These are phyloP conservation scores for Oryzaephilus surinamensis DNA, from an alignment of 1,140 invertebrate genomes.

Conservation along the genomic window DNA sequence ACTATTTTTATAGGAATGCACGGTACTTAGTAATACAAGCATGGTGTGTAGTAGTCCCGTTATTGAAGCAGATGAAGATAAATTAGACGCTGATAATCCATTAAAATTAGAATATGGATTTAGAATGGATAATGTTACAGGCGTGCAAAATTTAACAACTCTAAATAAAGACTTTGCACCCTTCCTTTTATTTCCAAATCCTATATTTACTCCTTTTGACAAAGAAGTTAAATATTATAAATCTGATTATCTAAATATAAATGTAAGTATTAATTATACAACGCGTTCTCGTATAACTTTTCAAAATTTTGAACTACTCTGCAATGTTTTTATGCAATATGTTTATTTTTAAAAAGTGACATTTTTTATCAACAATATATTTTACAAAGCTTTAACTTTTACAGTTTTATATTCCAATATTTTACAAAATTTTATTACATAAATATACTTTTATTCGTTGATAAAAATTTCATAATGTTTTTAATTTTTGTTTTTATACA, in stretches of 20 bases:
- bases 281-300: too few species aligned
- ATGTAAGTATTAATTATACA: slow-evolving; percentile 55
- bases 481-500: too few species aligned
- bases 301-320: too few species aligned
- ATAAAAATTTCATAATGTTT: too few species aligned
- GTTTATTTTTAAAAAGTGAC: too few species aligned
- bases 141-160: slow-evolving; percentile 75
- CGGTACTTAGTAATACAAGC: slow-evolving; percentile 60
- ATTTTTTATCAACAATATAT: too few species aligned
- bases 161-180: slow-evolving; percentile 44
- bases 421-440: too few species aligned
- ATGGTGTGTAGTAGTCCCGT: slow-evolving; percentile 82
- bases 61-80: slow-evolving; percentile 54
- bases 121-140: slow-evolving; percentile 85
- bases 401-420: too few species aligned
- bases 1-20: slow-evolving; percentile 51
- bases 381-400: too few species aligned
- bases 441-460: too few species aligned
- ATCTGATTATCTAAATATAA: slow-evolving; percentile 92
- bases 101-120: slow-evolving; percentile 83
- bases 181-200: slow-evolving; percentile 86
- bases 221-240: slow-evolving; percentile 92
- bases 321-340: too few species aligned
- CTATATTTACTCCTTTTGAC: slow-evolving; percentile 77
- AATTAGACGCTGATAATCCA: slow-evolving; percentile 64